Percentiles rank a stretch among this genome's conserved stretches.
Conservation (phyloP, 92 coral and sea anemone genomes). For the Parazoanthus darwini region DNA sequence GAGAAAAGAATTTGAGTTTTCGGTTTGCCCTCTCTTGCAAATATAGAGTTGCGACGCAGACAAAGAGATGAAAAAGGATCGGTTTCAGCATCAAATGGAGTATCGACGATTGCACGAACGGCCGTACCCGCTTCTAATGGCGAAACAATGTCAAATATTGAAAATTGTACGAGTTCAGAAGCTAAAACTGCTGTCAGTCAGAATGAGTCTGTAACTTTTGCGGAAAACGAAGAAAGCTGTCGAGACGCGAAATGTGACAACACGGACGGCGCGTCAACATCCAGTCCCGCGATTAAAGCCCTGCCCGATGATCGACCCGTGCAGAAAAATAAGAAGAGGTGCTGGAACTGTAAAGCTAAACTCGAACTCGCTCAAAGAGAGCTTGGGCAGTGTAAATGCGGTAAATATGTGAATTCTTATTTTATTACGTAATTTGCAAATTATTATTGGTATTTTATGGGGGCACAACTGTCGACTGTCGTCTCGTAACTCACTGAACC, state of each 20-base stretch:
- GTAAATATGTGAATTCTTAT: constrained; percentile 46
- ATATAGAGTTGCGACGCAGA: constrained; percentile 47
- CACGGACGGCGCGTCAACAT: constrained; percentile 32
- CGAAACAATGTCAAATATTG: constrained; percentile 48
- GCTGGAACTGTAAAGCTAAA: constrained; percentile 86
- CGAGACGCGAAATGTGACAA: constrained; percentile 51
- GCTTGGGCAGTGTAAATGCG: constrained; percentile 80
- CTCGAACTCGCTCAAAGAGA: constrained; percentile 89
- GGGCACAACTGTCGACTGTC: no score
- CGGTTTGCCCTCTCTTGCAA: constrained; percentile 2
- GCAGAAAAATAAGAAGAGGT: constrained; percentile 82
- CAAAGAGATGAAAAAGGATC: constrained; percentile 44
- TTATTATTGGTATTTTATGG: no score
- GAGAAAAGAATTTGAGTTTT: background rate
- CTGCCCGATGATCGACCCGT: constrained; percentile 59
- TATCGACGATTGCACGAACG: constrained; percentile 7
- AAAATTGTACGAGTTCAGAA: constrained; percentile 49
- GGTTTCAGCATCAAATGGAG: constrained; percentile 31
- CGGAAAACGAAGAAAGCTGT: constrained; percentile 50
- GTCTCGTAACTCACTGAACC: no score
- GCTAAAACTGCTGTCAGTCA: constrained; percentile 1
- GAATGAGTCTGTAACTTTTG: constrained; percentile 17
- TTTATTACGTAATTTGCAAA: background rate
- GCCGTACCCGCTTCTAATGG: constrained; percentile 32
- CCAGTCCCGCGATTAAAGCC: constrained; percentile 21